Conservation (phyloP, 1,140 invertebrate genomes). For the Drosophila triauraria region DNA sequence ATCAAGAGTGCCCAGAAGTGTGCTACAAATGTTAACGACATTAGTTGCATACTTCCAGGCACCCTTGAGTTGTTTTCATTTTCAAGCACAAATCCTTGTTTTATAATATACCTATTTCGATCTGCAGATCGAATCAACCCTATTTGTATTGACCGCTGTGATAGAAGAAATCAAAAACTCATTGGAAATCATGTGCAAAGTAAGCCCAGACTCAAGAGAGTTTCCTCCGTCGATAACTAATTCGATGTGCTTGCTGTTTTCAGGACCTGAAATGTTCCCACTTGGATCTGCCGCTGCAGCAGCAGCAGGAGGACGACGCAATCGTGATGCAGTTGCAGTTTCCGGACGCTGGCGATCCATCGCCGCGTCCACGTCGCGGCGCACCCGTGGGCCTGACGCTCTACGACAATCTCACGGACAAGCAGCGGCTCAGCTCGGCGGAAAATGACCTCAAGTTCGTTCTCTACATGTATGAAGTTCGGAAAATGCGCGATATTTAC, state of each 20-base stretch:
- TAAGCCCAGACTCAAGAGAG: slow-evolving; percentile 24
- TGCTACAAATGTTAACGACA: no score
- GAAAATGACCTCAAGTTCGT: slow-evolving; percentile 82
- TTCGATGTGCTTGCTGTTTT: neutral
- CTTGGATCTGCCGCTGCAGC: slow-evolving; percentile 64
- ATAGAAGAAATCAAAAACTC: slow-evolving; percentile 84
- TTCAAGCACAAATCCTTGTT: neutral
- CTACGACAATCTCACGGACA: slow-evolving; percentile 69
- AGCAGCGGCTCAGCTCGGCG: slow-evolving; percentile 57
- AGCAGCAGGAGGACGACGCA: slow-evolving; percentile 60
- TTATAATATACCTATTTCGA: no score
- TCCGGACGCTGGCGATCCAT: slow-evolving; percentile 44
- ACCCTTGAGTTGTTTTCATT: neutral
- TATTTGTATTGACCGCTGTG: slow-evolving; percentile 78
- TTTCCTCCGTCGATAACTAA: no score
- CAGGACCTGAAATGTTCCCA: slow-evolving; percentile 78
- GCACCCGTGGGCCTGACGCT: slow-evolving; percentile 68
- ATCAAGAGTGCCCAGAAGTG: neutral
- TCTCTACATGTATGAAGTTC: slow-evolving; percentile 80
- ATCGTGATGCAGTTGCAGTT: slow-evolving; percentile 65
- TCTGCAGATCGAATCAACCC: slow-evolving; percentile 74
- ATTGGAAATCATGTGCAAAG: slow-evolving; percentile 80
- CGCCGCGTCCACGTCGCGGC: slow-evolving; percentile 66
- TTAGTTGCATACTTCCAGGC: neutral
- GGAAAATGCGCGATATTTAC: slow-evolving; percentile 81